Evolutionary conservation across 2,797 vertebrate genomes (phyloP).

Genomic region (Mastacembelus armatus): DNA sequence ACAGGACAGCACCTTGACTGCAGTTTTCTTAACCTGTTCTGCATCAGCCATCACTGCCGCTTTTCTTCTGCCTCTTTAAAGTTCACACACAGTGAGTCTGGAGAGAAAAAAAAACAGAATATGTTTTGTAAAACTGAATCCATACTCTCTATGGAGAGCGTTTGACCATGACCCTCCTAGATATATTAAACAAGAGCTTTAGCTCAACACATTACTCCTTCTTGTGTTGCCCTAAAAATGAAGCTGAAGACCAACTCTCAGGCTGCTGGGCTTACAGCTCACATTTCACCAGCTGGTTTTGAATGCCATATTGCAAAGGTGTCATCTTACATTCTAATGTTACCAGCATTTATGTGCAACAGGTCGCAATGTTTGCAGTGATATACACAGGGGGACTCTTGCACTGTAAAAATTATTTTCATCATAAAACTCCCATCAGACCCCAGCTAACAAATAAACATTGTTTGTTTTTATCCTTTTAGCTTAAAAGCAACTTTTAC

Average conservation of each 20-base stretch:
- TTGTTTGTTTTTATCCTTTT: too few relatives aligned
- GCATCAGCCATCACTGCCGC: slow-evolving; percentile 77
- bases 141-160: neutral
- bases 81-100: slow-evolving; percentile 25
- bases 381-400: neutral
- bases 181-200: neutral
- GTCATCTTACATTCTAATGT: slow-evolving; percentile 45
- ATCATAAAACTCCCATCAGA: too few relatives aligned
- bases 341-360: slow-evolving; percentile 39
- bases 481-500: too few relatives aligned
- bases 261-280: slow-evolving; percentile 2
- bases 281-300: slow-evolving; percentile 43
- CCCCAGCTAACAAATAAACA: too few relatives aligned
- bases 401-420: too few relatives aligned
- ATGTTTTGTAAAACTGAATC: neutral
- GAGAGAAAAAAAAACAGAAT: neutral
- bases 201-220: neutral
- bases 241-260: slow-evolving; percentile 4
- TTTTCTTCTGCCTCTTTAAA: slow-evolving; percentile 24
- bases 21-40: slow-evolving; percentile 75
- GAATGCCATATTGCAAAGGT: slow-evolving; percentile 12
- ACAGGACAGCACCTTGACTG: slow-evolving; percentile 72
- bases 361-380: neutral
- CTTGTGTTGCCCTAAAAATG: neutral
- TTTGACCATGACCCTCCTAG: neutral